Base-by-base conservation (phyloP, 2,113 vertebrate species). In the Pachycephala philippinensis region DNA sequence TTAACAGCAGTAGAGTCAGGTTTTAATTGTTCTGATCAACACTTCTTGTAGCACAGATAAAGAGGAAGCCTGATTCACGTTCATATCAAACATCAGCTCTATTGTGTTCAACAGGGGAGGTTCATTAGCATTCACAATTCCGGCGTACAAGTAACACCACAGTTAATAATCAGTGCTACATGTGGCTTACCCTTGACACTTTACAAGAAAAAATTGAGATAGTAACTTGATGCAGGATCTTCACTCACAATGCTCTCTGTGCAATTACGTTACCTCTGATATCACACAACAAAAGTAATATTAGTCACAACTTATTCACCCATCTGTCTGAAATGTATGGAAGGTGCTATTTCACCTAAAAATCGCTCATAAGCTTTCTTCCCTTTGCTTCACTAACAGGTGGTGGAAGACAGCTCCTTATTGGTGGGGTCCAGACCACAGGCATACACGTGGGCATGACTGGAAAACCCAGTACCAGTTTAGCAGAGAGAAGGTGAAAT, bases 171-270 rank as follows among this genome's bases (percentile, higher is more conserved):
- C 37, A 39, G 45, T 17, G 28, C n/a, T 70, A 50, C 10, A 5
- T 0, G 0, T 57, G 40, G 17, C 27, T 84, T 63, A n/a, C 21
- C 16, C 52, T 39, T 77, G 37, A 53, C 0, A 0, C 35, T 72
- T 89, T 84, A 37, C 30, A 59, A 60, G 28, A 60, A 26, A 2
- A 64, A 45, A 39, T 7, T 69, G n/a, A 77, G 31, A 56, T 37
- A 77, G 74, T 53, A 66, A 74, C 21, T 20, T 47, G 39, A 72
- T 2, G 4, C 5, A 69, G 47, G 12, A 5, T 16, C 60, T 84
- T 64, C 26, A 37, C 30, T 81, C 37, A 68, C 56, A 74, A 6
- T 17, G 10, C 15, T 61, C 19, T 89, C 54, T 61, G 37, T 42
- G 21, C 30, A 59, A 42, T 44, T 45, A n/a, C 0, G 0, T 89